phyloP scores from a whole-genome alignment of 2,888 invertebrate genomes.

The Eristalis intricaria region DNA sequence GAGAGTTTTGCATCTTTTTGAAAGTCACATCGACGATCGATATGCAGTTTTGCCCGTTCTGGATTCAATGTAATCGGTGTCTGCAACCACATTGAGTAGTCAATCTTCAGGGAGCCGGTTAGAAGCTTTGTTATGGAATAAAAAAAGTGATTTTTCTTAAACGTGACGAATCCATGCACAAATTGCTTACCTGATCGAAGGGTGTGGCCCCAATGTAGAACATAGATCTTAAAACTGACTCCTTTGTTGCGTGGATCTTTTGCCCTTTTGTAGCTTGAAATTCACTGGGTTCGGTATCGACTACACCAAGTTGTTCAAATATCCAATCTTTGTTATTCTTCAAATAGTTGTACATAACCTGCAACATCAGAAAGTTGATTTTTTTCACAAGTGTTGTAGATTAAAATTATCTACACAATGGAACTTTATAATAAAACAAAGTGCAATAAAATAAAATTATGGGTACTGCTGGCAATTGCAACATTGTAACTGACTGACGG shows the following conservation, averaged over 20 bases:
- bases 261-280: slow-evolving; percentile 80
- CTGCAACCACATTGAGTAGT: slow-evolving; percentile 81
- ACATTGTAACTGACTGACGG: no score
- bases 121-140: slow-evolving; percentile 77
- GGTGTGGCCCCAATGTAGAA: slow-evolving; percentile 89
- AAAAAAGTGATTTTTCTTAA: no score
- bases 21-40: slow-evolving; percentile 81
- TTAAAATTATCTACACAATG: not conserved
- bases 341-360: slow-evolving; percentile 88
- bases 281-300: slow-evolving; percentile 77
- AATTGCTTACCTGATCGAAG: slow-evolving; percentile 87
- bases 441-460: no score
- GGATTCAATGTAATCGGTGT: slow-evolving; percentile 81
- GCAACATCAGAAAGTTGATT: slow-evolving; percentile 59
- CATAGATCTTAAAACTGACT: slow-evolving; percentile 88
- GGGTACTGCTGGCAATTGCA: no score
- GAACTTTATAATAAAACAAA: no score
- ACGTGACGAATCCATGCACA: no score
- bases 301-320: slow-evolving; percentile 83
- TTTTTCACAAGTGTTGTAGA: not conserved
- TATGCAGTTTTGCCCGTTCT: slow-evolving; percentile 81
- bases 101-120: slow-evolving; percentile 81
- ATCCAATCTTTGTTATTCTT: slow-evolving; percentile 87
- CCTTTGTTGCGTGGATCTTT: slow-evolving; percentile 78
- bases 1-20: slow-evolving; percentile 80